Percentiles rank a stretch among this genome's conserved stretches.
phyloP scores from a whole-genome alignment of 2,797 vertebrate genomes.

The Coreius guichenoti region DNA sequence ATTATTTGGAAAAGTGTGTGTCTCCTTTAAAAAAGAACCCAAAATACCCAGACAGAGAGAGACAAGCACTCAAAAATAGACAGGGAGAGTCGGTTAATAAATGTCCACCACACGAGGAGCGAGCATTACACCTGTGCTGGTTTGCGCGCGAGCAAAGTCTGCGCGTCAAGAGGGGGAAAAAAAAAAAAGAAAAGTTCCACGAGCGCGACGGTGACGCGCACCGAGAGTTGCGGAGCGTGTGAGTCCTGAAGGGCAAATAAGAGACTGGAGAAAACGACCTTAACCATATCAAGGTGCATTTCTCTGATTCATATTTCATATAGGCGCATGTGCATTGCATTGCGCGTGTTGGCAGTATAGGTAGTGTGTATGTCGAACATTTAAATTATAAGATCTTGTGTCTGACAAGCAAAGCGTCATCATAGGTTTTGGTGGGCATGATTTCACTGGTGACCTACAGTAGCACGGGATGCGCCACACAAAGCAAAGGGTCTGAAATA shows the following conservation, averaged over 20 bases:
- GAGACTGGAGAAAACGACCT: slow-evolving; percentile 71
- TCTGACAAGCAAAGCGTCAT: slow-evolving; percentile 53
- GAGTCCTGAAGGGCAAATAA: slow-evolving; percentile 77
- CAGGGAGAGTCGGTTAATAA: slow-evolving; percentile 56
- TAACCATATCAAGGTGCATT: slow-evolving; percentile 62
- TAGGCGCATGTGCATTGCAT: neutral
- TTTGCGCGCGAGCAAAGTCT: slow-evolving; percentile 67
- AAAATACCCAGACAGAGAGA: neutral
- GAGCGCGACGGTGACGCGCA: slow-evolving; percentile 74
- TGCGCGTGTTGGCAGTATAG: neutral
- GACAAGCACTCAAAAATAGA: slow-evolving; percentile 16
- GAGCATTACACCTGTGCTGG: slow-evolving; percentile 74
- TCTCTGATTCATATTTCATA: slow-evolving; percentile 51
- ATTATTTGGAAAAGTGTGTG: neutral
- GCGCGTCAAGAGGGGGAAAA: slow-evolving; percentile 49
- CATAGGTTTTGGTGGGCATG: slow-evolving; percentile 45
- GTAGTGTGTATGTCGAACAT: slow-evolving; percentile 14
- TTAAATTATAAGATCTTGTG: slow-evolving; percentile 27
- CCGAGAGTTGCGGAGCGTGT: slow-evolving; percentile 66
- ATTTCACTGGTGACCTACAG: slow-evolving; percentile 57
- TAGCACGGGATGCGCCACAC: slow-evolving; percentile 55
- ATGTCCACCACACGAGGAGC: slow-evolving; percentile 53
- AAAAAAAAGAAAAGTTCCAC: slow-evolving; percentile 74
- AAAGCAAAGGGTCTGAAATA: slow-evolving; percentile 39
- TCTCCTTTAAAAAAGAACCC: neutral